A percentile compares a stretch with the other conserved stretches of the same genome.
These are phyloP conservation scores for Caloenas nicobarica DNA, from an alignment of 2,113 vertebrate species.

Conservation along the genomic window DNA sequence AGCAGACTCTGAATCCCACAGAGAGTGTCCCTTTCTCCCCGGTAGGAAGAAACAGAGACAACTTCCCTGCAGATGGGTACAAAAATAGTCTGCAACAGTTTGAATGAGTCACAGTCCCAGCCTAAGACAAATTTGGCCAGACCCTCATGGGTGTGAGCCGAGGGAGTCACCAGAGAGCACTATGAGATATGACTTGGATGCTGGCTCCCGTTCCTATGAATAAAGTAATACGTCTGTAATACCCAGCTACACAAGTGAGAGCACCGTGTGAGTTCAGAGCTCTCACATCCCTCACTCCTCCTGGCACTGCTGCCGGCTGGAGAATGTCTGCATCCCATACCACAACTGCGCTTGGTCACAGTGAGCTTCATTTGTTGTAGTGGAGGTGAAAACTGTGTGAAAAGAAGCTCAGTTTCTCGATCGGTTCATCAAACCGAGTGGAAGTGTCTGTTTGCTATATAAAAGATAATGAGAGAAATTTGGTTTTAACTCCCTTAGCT, in stretches of 20 bases:
- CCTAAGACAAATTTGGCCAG: neutral
- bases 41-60: neutral
- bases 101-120: neutral
- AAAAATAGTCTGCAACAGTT: neutral
- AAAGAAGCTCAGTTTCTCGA: neutral
- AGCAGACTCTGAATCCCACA: neutral
- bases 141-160: neutral
- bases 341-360: neutral
- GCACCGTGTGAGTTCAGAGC: neutral
- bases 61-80: neutral
- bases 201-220: neutral
- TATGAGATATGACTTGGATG: neutral
- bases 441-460: conserved; percentile 56
- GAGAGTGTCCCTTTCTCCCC: neutral
- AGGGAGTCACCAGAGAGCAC: neutral
- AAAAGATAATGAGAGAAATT: conserved; percentile 65
- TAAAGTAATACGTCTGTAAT: neutral
- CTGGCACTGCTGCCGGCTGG: neutral
- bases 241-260: neutral
- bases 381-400: neutral
- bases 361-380: conserved; percentile 1
- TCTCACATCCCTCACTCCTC: neutral
- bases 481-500: conserved; percentile 43
- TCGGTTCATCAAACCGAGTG: conserved; percentile 59
- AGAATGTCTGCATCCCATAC: neutral